These are phyloP conservation scores for Chionis minor DNA, from an alignment of 2,113 vertebrate genomes.

Conservation along the genomic window DNA sequence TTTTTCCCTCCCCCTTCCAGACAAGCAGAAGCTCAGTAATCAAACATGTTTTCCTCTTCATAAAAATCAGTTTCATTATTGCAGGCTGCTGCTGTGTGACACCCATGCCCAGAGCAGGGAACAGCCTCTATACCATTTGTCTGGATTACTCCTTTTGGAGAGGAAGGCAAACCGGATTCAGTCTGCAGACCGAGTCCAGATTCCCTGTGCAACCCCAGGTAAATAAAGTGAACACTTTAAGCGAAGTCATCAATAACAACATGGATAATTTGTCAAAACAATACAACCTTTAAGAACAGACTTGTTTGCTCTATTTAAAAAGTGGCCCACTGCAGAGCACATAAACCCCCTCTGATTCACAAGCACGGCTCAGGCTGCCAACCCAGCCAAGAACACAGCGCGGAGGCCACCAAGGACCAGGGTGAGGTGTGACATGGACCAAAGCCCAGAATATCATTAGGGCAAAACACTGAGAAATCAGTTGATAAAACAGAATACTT, in stretches of 20 bases:
- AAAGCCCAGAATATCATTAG: not conserved
- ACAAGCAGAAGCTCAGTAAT: not conserved
- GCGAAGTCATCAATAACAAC: not conserved
- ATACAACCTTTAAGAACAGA: not conserved
- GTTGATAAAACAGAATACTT: not conserved
- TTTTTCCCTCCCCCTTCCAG: fast-evolving
- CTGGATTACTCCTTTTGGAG: not conserved
- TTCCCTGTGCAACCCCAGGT: not conserved
- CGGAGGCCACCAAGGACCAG: not conserved
- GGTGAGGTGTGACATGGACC: not conserved
- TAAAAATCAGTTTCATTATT: not conserved
- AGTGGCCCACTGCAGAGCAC: not conserved
- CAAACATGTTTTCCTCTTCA: not conserved
- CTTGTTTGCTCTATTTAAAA: not conserved
- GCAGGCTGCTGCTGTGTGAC: not conserved
- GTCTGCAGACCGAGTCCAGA: not conserved
- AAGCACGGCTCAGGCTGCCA: not conserved
- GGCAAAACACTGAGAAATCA: not conserved
- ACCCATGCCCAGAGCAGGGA: not conserved
- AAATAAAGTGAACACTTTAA: not conserved
- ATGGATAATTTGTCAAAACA: not conserved
- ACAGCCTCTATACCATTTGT: not conserved
- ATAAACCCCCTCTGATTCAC: not conserved
- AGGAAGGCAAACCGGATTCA: not conserved
- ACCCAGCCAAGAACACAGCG: not conserved